These are phyloP conservation scores for Blastomussa wellsi DNA, from an alignment of 92 coral and sea anemone genomes.

Conservation along the genomic window DNA sequence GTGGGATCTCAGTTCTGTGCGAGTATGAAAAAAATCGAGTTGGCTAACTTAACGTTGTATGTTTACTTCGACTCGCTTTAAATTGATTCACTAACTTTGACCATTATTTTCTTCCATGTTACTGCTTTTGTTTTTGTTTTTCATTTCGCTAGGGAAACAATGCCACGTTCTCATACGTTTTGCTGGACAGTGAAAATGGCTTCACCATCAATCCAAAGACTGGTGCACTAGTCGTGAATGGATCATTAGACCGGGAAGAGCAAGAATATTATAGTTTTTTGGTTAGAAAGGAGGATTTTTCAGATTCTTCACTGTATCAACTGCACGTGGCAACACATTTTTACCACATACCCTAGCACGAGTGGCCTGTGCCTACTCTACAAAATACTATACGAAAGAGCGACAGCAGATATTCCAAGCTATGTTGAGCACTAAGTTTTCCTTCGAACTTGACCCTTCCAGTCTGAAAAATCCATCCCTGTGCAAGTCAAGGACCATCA, in stretches of 20 bases:
- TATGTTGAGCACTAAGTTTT: no score
- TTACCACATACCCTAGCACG: no score
- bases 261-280: slow-evolving; percentile 32
- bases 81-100: background rate
- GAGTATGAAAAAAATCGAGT: no score
- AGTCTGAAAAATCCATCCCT: no score
- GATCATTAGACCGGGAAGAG: slow-evolving; percentile 61
- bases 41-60: no score
- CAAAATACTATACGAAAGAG: no score
- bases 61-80: no score
- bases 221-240: slow-evolving; percentile 60
- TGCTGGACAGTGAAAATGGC: slow-evolving; percentile 33
- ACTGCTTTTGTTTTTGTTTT: background rate
- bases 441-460: no score
- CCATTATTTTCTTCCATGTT: background rate
- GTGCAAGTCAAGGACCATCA: no score
- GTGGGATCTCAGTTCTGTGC: no score
- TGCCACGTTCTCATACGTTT: slow-evolving; percentile 38
- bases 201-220: slow-evolving; percentile 49
- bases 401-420: no score
- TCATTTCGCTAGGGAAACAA: slow-evolving; percentile 46
- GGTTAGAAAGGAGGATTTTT: slow-evolving; percentile 25
- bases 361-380: no score
- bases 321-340: background rate
- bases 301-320: background rate